Percentiles rank a stretch among this genome's conserved stretches.
Evolutionary conservation across 2,797 vertebrate species (phyloP).

Genomic region (Pipistrellus pipistrellus): DNA sequence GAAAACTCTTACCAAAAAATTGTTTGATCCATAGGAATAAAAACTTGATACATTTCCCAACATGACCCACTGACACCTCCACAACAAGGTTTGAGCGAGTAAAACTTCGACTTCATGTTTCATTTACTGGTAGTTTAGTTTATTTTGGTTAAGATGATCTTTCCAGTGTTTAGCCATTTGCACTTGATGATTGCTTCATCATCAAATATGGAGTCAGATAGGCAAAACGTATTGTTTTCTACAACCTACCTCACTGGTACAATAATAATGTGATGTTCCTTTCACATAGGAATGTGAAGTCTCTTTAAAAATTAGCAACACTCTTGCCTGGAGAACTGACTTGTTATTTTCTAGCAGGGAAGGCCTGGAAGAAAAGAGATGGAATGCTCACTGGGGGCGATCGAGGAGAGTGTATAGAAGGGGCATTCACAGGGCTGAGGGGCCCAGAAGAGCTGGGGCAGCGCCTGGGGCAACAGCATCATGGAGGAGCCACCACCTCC

Average conservation of each 20-base stretch:
- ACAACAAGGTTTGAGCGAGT: background rate
- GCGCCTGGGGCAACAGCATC: no score
- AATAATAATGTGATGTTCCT: background rate
- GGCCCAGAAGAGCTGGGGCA: background rate
- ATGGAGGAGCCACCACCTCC: background rate
- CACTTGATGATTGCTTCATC: background rate
- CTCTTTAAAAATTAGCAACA: constrained; percentile 2
- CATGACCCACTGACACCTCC: background rate
- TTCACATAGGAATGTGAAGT: background rate
- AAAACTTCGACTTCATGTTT: background rate
- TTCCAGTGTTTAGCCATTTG: background rate
- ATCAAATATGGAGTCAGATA: background rate
- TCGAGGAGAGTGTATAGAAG: background rate
- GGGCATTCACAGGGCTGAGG: background rate
- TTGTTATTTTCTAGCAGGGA: background rate
- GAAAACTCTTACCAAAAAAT: background rate
- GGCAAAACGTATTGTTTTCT: background rate
- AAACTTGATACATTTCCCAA: background rate
- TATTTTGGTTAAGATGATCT: background rate
- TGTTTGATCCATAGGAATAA: background rate
- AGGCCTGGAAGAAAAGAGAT: background rate
- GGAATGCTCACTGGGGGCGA: rapidly evolving
- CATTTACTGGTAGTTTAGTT: background rate
- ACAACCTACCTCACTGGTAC: background rate
- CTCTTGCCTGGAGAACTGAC: background rate